A percentile compares a stretch with the other conserved stretches of the same genome.
These are phyloP conservation scores for Diorhabda elongata DNA, from an alignment of 1,140 invertebrate genomes.

Conservation along the genomic window DNA sequence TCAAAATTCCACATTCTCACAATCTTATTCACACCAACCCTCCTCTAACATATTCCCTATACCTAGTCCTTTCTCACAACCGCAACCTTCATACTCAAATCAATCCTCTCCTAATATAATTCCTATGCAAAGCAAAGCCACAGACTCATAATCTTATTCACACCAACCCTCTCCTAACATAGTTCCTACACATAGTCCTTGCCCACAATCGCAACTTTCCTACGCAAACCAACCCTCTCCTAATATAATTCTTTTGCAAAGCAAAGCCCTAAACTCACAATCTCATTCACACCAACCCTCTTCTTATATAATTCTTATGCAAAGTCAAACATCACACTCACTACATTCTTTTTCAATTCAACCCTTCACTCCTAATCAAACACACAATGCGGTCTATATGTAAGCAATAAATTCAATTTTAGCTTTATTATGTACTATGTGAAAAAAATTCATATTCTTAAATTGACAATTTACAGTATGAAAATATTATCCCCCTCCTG, in stretches of 20 bases:
- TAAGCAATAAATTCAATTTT: no score
- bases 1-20: not conserved
- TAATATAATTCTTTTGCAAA: slow-evolving; percentile 7
- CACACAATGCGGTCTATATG: no score
- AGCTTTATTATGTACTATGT: no score
- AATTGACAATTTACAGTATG: no score
- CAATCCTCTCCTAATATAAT: slow-evolving; percentile 7
- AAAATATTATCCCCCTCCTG: no score
- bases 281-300: not conserved
- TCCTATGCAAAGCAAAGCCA: not conserved
- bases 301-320: not conserved
- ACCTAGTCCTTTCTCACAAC: slow-evolving; percentile 5
- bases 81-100: not conserved
- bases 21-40: slow-evolving; percentile 1
- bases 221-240: slow-evolving; percentile 8
- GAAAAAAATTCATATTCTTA: no score
- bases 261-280: not conserved
- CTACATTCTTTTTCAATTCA: slow-evolving; percentile 6
- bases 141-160: not conserved
- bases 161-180: slow-evolving; percentile 1
- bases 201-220: slow-evolving; percentile 15
- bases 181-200: not conserved
- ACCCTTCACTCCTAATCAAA: not conserved
- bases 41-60: not conserved
- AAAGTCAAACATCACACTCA: slow-evolving; percentile 6